Evolutionary conservation across 2,113 vertebrate genomes (phyloP).

Genomic region (Myxocyprinus asiaticus): DNA sequence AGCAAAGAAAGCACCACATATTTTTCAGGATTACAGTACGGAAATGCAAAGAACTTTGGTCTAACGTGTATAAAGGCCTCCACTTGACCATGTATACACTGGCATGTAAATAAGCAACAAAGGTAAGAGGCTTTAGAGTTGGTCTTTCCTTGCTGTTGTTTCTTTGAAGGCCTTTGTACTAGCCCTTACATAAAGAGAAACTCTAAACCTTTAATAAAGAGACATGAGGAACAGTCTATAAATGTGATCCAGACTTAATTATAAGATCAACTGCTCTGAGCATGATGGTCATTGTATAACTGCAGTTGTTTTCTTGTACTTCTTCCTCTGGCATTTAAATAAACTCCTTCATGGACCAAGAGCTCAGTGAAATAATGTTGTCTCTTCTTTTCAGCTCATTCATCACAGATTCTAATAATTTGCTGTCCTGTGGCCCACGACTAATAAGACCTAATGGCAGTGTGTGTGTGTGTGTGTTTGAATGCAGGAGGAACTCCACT

Average conservation of each 20-base stretch:
- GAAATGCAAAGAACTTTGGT: conserved; percentile 12
- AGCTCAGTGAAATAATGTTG: not conserved
- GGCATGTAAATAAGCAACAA: conserved; percentile 18
- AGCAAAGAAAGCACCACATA: conserved; percentile 3
- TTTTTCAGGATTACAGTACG: conserved; percentile 17
- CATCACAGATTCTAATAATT: conserved; percentile 43
- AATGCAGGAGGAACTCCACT: conserved; percentile 31
- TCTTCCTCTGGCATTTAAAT: not conserved
- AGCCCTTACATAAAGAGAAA: not conserved
- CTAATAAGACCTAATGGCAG: conserved; percentile 51
- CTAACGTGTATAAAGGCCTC: conserved; percentile 18
- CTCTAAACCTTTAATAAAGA: conserved; percentile 16
- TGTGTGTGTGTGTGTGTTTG: conserved; percentile 25
- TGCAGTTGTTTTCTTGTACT: not conserved
- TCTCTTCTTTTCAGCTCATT: conserved; percentile 16
- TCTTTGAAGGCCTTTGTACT: not conserved
- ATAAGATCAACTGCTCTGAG: not conserved
- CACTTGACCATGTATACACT: conserved; percentile 29
- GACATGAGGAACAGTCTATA: not conserved
- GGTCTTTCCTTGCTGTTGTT: conserved; percentile 7
- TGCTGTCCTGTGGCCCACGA: conserved; percentile 28
- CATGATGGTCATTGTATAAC: not conserved
- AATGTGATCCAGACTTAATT: conserved; percentile 32
- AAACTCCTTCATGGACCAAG: not conserved
- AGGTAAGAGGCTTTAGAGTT: conserved; percentile 21